Percentiles rank a stretch among this genome's conserved stretches.
Conservation (phyloP, 1,140 invertebrate genomes). For the Ganaspis sp. region DNA sequence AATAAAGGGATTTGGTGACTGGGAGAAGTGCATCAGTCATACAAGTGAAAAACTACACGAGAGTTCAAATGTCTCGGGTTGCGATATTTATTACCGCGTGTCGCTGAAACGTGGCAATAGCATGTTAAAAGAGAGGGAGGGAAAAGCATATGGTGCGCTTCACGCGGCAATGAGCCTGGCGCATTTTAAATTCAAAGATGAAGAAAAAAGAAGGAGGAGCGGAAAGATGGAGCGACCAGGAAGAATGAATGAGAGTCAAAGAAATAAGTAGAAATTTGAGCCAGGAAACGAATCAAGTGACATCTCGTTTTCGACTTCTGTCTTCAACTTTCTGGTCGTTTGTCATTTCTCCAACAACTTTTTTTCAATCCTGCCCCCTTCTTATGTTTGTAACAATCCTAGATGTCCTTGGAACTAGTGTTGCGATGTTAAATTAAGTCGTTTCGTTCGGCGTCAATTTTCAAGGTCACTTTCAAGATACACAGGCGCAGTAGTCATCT, state of each 20-base stretch:
- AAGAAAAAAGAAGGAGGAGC: slow-evolving; percentile 35
- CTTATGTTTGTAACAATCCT: too few relatives aligned
- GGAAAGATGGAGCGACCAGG: slow-evolving; percentile 17
- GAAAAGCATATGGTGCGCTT: slow-evolving; percentile 63
- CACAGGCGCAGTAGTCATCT: too few relatives aligned
- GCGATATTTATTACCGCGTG: slow-evolving; percentile 56
- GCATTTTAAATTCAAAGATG: slow-evolving; percentile 51
- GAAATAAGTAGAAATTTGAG: not conserved
- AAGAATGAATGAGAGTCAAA: not conserved
- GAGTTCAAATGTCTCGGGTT: slow-evolving; percentile 51
- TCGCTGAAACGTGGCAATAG: slow-evolving; percentile 38
- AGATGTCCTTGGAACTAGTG: too few relatives aligned
- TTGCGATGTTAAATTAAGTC: too few relatives aligned
- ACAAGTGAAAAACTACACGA: slow-evolving; percentile 41
- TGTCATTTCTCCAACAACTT: not conserved
- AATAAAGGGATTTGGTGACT: not conserved
- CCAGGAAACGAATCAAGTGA: not conserved
- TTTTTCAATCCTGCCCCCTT: too few relatives aligned
- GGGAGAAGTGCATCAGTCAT: not conserved
- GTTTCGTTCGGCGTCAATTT: too few relatives aligned
- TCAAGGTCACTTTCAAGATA: too few relatives aligned
- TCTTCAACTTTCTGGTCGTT: not conserved
- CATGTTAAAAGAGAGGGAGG: slow-evolving; percentile 41
- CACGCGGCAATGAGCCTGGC: slow-evolving; percentile 48
- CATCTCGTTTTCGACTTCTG: not conserved